Evolutionary conservation across 2,888 invertebrate species (phyloP).

Genomic region (Acleris sparsana): DNA sequence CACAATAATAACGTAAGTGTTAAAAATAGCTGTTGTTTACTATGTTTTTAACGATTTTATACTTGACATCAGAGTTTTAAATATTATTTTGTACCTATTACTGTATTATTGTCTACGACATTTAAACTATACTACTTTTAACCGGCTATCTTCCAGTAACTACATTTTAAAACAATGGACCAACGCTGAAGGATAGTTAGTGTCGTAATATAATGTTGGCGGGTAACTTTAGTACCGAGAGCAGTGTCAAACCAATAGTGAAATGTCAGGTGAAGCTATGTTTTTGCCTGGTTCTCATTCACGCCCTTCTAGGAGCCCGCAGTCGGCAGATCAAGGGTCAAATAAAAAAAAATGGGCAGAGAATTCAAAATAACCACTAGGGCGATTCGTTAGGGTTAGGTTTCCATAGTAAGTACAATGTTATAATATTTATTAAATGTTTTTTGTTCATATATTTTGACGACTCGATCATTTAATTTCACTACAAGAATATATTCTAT

Average conservation of each 20-base stretch:
- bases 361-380: constrained; percentile 5
- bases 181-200: constrained; percentile 41
- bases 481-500: too few species aligned
- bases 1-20: constrained; percentile 24
- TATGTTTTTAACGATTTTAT: constrained; percentile 20
- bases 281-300: constrained; percentile 15
- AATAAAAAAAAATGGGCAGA: constrained; percentile 20
- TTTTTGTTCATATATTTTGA: too few species aligned
- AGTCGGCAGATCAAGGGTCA: too few species aligned
- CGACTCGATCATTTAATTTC: too few species aligned
- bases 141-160: constrained; percentile 26
- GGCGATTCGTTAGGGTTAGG: too few species aligned
- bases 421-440: too few species aligned
- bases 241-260: constrained; percentile 29
- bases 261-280: constrained; percentile 3
- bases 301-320: background rate
- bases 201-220: constrained; percentile 27
- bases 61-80: constrained; percentile 12
- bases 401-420: too few species aligned
- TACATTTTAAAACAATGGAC: constrained; percentile 41
- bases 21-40: constrained; percentile 21
- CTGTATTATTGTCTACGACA: constrained; percentile 28
- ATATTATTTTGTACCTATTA: background rate
- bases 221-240: constrained; percentile 36
- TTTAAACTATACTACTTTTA: background rate